Evolutionary conservation across 35 echinoderm and acorn worm species (phyloP).

Genomic region (Amphiura filiformis): DNA sequence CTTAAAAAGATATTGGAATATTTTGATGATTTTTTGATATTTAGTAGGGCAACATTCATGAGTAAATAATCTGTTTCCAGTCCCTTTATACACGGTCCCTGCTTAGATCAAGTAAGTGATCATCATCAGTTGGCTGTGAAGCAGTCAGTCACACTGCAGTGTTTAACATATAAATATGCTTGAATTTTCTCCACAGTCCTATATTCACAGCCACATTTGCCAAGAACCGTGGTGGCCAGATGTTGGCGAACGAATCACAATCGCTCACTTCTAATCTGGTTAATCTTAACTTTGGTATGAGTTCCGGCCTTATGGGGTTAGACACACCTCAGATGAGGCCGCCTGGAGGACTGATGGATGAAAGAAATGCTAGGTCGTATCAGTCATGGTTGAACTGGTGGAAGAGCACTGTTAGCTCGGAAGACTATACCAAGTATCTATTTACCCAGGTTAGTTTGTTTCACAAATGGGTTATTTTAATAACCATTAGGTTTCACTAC

Average conservation of each 20-base stretch:
- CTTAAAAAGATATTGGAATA: no score
- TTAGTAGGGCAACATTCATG: no score
- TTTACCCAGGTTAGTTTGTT: conserved; percentile 83
- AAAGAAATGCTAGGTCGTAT: conserved; percentile 89
- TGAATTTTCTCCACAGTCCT: conserved; percentile 57
- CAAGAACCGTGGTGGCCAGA: conserved; percentile 63
- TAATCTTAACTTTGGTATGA: neutral
- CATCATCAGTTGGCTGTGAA: no score
- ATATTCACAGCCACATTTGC: conserved; percentile 95
- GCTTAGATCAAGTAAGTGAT: no score
- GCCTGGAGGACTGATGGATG: conserved; percentile 69
- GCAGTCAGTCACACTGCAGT: no score
- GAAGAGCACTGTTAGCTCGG: conserved; percentile 87
- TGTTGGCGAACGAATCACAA: neutral
- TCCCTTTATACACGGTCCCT: no score
- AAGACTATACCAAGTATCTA: conserved; percentile 91
- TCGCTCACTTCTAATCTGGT: neutral
- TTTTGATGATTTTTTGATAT: no score
- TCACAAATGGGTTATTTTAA: no score
- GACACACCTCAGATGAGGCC: conserved; percentile 5
- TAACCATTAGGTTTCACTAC: no score
- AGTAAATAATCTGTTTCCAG: no score
- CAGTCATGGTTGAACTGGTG: conserved; percentile 90
- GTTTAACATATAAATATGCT: neutral
- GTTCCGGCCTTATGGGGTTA: conserved; percentile 1